Evolutionary conservation across 2,113 vertebrate genomes (phyloP).

Genomic region (Phoenicopterus ruber): DNA sequence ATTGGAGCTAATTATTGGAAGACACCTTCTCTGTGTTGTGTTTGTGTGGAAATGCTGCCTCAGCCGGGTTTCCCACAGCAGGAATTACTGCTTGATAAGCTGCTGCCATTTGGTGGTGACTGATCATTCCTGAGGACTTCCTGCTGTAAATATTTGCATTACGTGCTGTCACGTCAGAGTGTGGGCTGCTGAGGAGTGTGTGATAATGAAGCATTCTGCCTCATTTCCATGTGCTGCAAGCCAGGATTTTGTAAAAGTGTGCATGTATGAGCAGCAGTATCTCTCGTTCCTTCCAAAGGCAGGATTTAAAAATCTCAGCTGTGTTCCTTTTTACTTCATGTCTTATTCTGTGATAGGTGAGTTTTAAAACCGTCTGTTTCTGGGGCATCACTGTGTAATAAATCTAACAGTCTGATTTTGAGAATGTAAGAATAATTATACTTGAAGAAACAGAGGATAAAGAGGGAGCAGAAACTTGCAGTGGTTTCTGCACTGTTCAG

Average conservation of each 20-base stretch:
- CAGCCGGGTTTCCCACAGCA: constrained; percentile 23
- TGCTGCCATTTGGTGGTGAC: neutral
- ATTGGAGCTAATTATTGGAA: constrained; percentile 10
- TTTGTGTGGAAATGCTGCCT: constrained; percentile 20
- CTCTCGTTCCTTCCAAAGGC: neutral
- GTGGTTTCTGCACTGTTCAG: neutral
- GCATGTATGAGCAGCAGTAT: neutral
- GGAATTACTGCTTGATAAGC: neutral
- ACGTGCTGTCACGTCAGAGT: neutral
- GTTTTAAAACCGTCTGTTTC: neutral
- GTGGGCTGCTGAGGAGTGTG: neutral
- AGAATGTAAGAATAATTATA: neutral
- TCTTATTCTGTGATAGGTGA: neutral
- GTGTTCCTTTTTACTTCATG: neutral
- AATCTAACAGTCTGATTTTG: neutral
- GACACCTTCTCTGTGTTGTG: neutral
- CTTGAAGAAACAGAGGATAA: neutral
- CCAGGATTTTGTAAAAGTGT: neutral
- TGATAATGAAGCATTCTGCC: neutral
- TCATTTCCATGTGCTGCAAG: neutral
- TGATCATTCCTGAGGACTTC: constrained; percentile 19
- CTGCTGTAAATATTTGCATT: constrained; percentile 21
- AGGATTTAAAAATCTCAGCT: neutral
- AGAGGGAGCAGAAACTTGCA: neutral
- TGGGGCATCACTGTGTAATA: neutral